Evolutionary conservation across 2,113 vertebrate genomes (phyloP), one percentile per base, ranked within the genome.

Genomic region (Penelope pileata): DNA sequence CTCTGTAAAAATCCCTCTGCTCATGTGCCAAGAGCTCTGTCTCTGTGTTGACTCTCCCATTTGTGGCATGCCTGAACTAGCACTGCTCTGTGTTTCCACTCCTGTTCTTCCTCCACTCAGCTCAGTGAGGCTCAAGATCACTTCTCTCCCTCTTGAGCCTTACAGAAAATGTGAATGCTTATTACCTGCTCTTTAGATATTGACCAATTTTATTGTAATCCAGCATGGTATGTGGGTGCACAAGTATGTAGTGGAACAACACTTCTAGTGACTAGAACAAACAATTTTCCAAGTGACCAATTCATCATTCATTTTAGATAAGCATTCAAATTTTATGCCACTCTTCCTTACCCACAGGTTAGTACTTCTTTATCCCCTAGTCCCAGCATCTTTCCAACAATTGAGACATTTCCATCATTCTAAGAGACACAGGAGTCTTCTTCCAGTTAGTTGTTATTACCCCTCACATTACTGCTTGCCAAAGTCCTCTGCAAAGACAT

Each of bases 401-500:
- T 11, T 80, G 42, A 74, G 78, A 74, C 53, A 70, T 18, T 68
- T 79, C 60, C 40, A 76, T 8, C 36, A 48, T 27, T 40, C 29
- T 7, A 76, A 86, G 68, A 40, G 36, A 60, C 23, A 73, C 3
- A 58, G 48, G 21, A 76, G 60, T 58, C 23, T 64, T 64, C 5
- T 83, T 27, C n/a, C 81, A 73, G 12, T 48, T 64, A 76, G 48
- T 48, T 21, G 58, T 26, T 16, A 86, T 58, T 63, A 88, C 4
- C 4, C 24, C n/a, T 66, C 36, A 74, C 26, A 86, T 72, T 66
- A 86, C 59, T n/a, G 45, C 73, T 73, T 86, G 73, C 60, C 56
- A 79, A 74, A 84, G 68, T 60, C 73, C 74, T 89, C 66, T 59
- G 21, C 63, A 70, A 86, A 88, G 27, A 54, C 30, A 53, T 74